These are phyloP conservation scores for Doryteuthis pealeii DNA, from an alignment of 1,140 invertebrate species.

Conservation along the genomic window DNA sequence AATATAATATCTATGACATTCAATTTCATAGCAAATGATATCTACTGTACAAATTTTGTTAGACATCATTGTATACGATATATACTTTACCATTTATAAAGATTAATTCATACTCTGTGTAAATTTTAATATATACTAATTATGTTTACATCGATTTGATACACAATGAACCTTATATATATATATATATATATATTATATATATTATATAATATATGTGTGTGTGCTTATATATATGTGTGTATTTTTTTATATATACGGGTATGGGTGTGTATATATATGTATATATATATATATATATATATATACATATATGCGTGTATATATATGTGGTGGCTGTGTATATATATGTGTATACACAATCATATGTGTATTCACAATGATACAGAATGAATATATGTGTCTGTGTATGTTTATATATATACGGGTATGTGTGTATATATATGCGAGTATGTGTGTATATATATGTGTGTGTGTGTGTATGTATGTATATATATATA, in stretches of 20 bases:
- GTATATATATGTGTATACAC: neutral
- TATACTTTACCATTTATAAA: no score
- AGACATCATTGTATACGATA: no score
- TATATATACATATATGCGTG: neutral
- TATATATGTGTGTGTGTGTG: neutral
- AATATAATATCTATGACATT: no score
- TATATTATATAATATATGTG: no score
- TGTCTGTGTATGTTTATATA: neutral
- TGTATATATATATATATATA: slow-evolving; percentile 7
- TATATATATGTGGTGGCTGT: neutral
- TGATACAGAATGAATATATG: neutral
- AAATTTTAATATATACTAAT: no score
- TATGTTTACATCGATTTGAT: no score
- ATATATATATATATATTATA: no score
- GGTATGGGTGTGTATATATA: neutral
- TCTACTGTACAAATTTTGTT: no score
- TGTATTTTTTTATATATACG: neutral
- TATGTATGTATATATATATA: neutral
- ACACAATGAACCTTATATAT: no score
- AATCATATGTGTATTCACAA: neutral
- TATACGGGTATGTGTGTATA: neutral
- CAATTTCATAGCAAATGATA: no score
- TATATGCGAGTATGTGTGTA: neutral
- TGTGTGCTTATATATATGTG: neutral
- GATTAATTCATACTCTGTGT: no score